Base-by-base conservation (phyloP, 2,113 vertebrate species). In the Nothobranchius kuhntae region DNA sequence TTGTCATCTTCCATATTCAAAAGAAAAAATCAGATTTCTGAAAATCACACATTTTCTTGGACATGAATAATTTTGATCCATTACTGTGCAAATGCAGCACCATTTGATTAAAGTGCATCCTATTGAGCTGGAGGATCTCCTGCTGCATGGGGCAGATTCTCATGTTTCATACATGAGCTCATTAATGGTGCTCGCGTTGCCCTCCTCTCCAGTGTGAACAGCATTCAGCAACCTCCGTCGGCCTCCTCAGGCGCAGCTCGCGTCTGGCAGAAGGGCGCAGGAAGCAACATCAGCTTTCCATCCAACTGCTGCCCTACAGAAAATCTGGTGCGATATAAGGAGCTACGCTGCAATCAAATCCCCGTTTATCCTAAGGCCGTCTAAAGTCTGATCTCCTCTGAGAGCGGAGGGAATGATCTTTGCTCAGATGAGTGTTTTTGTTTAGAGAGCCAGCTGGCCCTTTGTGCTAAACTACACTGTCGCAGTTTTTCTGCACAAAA, bases 101-200 rank as follows among this genome's bases (percentile, higher is more conserved):
- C 67, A 73, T 89, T 81, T 76, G 58, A 73, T 68, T 73, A 71
- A 83, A 86, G 76, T 84, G 72, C 58, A 71, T 79, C 65, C 68
- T 65, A 77, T 88, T 84, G 87, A 78, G 73, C 73, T 83, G 51
- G 78, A 78, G 80, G 80, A 72, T 62, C 40, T 58, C 66, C 73
- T 48, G 56, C 77, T 76, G 76, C 21, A 42, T 68, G 79, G 60
- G 77, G 62, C 62, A 77, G 64, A 68, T 74, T 81, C 87, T 86
- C 87, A 87, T 90, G 86, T 89, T 91, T 89, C 72, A 90, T 87
- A 87, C 87, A 90, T 89, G 80, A 90, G 80, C 83, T 90, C 86
- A 90, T 91, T 91, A 91, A 70, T 83, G 35, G 50, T 36, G 51
- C 78, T 89, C 79, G 74, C 68, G 75, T 80, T 74, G 66, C 80